phyloP scores from a whole-genome alignment of 1,140 invertebrate genomes.

The Lepidostoma basale region DNA sequence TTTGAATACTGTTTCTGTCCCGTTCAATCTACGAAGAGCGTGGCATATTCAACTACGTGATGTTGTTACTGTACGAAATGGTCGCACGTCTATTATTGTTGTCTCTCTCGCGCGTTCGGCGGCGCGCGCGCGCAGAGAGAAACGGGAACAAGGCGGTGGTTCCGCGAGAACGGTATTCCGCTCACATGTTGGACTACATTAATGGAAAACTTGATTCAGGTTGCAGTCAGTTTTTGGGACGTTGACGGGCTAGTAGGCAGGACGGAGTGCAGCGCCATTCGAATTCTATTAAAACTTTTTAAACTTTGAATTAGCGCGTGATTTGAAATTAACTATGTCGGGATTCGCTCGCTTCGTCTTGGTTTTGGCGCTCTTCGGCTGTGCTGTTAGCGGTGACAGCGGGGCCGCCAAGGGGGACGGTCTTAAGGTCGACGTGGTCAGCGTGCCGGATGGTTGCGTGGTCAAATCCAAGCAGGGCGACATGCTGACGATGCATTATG shows the following conservation, averaged over 20 bases:
- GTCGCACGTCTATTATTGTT: not conserved
- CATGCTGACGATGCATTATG: constrained; percentile 93
- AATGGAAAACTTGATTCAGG: constrained; percentile 37
- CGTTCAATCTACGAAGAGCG: constrained; percentile 15
- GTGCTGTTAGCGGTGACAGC: constrained; percentile 51
- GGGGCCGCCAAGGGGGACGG: constrained; percentile 57
- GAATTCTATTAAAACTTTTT: not conserved
- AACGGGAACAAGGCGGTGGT: not conserved
- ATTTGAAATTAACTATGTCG: constrained; percentile 14
- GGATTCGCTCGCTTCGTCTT: constrained; percentile 50
- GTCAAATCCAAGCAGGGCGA: constrained; percentile 84
- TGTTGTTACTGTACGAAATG: not conserved
- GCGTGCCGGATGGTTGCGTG: constrained; percentile 80
- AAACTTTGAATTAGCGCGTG: not conserved
- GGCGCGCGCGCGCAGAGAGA: not conserved
- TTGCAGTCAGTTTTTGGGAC: constrained; percentile 41
- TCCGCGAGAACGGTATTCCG: not conserved
- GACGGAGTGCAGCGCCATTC: not conserved
- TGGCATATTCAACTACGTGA: constrained; percentile 27
- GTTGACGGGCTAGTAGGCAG: constrained; percentile 11
- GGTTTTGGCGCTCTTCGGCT: constrained; percentile 57
- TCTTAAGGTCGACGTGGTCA: constrained; percentile 82
- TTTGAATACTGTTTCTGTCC: constrained; percentile 7
- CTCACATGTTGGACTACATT: constrained; percentile 29
- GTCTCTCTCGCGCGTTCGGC: constrained; percentile 16